phyloP scores from a whole-genome alignment of 2,888 invertebrate species.

The Lucinisca nassula region DNA sequence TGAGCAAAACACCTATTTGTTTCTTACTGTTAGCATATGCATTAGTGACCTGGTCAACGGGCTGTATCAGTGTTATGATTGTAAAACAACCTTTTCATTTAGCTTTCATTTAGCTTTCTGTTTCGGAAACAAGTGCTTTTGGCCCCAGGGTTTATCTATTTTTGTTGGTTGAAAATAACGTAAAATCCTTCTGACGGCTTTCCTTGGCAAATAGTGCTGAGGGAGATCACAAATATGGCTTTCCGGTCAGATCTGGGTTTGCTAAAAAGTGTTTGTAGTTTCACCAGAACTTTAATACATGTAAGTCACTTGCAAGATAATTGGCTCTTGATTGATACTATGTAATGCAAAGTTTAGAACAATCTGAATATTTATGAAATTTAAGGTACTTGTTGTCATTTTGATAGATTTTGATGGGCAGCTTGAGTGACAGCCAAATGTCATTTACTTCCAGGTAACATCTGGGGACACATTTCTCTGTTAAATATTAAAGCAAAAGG shows the following conservation, averaged over 20 bases:
- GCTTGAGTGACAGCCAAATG: constrained; percentile 10
- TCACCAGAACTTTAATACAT: too few relatives aligned
- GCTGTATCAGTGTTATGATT: background rate
- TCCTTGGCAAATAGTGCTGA: too few relatives aligned
- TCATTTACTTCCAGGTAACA: constrained; percentile 10
- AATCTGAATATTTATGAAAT: background rate
- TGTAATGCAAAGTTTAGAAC: background rate
- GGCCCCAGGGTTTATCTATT: background rate
- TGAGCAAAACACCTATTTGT: too few relatives aligned
- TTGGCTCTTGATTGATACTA: too few relatives aligned
- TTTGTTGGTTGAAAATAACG: constrained; percentile 1
- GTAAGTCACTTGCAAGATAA: too few relatives aligned
- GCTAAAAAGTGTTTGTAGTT: too few relatives aligned
- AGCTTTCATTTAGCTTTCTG: background rate
- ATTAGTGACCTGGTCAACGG: background rate
- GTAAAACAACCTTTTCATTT: background rate
- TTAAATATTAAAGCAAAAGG: too few relatives aligned
- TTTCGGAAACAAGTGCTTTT: background rate
- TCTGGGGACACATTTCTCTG: background rate
- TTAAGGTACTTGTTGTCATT: background rate
- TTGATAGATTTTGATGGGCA: background rate
- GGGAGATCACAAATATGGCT: too few relatives aligned
- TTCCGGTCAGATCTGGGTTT: too few relatives aligned
- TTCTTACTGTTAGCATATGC: background rate
- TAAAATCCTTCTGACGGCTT: too few relatives aligned